Percentiles rank a stretch among this genome's conserved stretches.
Conservation (phyloP, 2,113 vertebrate species). For the Grus americana region DNA sequence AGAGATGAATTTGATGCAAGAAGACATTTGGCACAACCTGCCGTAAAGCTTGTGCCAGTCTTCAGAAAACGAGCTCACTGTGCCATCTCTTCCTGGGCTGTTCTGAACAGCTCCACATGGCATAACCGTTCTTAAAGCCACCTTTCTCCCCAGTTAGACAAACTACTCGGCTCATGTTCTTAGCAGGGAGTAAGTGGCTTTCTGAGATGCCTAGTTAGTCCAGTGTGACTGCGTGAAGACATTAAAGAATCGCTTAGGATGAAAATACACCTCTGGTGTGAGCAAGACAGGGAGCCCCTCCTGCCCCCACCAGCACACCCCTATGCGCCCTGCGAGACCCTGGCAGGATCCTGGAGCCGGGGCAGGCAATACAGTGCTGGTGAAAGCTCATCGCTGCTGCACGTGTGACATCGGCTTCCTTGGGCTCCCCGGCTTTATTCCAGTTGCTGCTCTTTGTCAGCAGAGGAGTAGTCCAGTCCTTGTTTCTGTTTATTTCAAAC, state of each 20-base stretch:
- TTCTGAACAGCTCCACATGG: neutral
- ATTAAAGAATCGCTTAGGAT: neutral
- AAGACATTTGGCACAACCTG: neutral
- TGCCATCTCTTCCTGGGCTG: neutral
- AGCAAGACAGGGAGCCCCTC: neutral
- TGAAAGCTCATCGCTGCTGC: neutral
- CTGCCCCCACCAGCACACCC: neutral
- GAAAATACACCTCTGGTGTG: neutral
- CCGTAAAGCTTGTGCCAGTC: neutral
- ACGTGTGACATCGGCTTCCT: neutral
- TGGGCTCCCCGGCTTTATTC: neutral
- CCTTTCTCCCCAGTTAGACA: neutral
- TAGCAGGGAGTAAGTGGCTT: neutral
- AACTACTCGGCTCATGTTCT: neutral
- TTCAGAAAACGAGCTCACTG: neutral
- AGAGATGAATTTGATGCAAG: neutral
- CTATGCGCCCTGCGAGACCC: neutral
- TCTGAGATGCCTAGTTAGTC: neutral
- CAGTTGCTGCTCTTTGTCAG: neutral
- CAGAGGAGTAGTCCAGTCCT: neutral
- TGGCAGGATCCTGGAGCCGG: neutral
- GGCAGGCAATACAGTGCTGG: accelerated
- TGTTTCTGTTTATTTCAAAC: neutral
- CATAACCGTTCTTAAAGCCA: neutral
- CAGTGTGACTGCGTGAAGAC: neutral